Conservation (phyloP, 2,888 invertebrate genomes). For the Spilosoma lubricipeda region DNA sequence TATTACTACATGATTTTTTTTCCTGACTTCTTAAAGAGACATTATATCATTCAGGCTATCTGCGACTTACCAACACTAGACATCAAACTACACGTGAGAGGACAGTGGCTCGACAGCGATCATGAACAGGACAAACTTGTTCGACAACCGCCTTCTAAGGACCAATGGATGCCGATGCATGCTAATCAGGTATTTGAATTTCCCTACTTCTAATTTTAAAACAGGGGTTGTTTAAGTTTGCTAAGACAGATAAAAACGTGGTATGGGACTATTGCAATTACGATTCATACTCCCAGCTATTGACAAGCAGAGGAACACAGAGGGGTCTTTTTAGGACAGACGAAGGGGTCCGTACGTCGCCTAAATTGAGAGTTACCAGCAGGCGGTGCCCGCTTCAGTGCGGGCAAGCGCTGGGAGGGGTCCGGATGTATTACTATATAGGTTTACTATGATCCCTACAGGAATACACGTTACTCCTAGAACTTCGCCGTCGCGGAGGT, state of each 20-base stretch:
- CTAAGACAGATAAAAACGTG: too few species aligned
- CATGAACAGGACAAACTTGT: slow-evolving; percentile 73
- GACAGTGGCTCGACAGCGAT: slow-evolving; percentile 81
- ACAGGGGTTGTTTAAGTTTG: not conserved
- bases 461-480: slow-evolving; percentile 90
- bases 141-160: slow-evolving; percentile 65
- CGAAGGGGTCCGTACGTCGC: too few species aligned
- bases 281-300: too few species aligned
- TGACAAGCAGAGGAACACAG: too few species aligned
- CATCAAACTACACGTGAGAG: slow-evolving; percentile 85
- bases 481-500: slow-evolving; percentile 83
- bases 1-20: too few species aligned
- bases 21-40: too few species aligned
- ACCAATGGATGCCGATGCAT: slow-evolving; percentile 87
- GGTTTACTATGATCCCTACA: slow-evolving; percentile 43
- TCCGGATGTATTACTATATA: too few species aligned
- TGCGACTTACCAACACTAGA: slow-evolving; percentile 88
- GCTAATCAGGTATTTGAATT: slow-evolving; percentile 86
- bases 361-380: too few species aligned
- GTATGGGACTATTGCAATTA: too few species aligned
- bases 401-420: too few species aligned
- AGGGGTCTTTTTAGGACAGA: too few species aligned
- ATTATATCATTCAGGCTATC: slow-evolving; percentile 77
- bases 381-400: too few species aligned
- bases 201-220: not conserved